These are phyloP conservation scores for Lochmaea crataegi DNA, from an alignment of 2,888 invertebrate species.

Conservation along the genomic window DNA sequence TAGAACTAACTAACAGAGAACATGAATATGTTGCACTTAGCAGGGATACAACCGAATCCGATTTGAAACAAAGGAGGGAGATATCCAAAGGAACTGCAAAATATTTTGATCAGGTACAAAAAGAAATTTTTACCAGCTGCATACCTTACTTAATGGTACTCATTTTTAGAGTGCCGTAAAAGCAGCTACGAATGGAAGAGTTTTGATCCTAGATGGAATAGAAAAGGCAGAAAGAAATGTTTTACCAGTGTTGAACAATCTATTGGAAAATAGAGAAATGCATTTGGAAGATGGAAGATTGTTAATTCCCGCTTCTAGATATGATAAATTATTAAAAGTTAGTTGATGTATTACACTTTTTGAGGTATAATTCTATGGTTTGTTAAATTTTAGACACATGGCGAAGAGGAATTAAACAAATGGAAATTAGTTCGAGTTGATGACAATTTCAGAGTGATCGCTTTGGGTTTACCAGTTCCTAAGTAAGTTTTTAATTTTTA, in stretches of 20 bases:
- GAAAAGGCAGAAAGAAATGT: constrained; percentile 98
- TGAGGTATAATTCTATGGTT: neutral
- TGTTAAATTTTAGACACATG: constrained; percentile 74
- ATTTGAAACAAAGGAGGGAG: constrained; percentile 95
- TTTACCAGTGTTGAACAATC: constrained; percentile 93
- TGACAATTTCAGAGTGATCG: constrained; percentile 92
- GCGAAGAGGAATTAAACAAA: constrained; percentile 79
- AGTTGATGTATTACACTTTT: constrained; percentile 15
- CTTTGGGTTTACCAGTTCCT: constrained; percentile 91
- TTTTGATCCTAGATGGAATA: constrained; percentile 93
- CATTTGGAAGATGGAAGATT: constrained; percentile 97
- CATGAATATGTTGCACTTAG: constrained; percentile 94
- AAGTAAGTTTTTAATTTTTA: constrained; percentile 55
- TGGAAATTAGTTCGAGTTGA: constrained; percentile 94
- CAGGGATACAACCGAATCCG: constrained; percentile 96
- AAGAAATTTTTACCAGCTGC: neutral
- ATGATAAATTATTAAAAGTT: constrained; percentile 89
- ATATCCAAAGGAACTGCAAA: constrained; percentile 88
- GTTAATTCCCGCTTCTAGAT: constrained; percentile 87
- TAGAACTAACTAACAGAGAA: constrained; percentile 90
- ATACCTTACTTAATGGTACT: neutral
- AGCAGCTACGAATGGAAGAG: constrained; percentile 89
- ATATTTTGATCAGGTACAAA: constrained; percentile 90
- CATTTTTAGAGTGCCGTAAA: constrained; percentile 85
- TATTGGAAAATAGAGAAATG: constrained; percentile 98